A percentile compares a stretch with the other conserved stretches of the same genome.
Evolutionary conservation across 2,113 vertebrate species (phyloP).

Genomic region (Oreamnos americanus): DNA sequence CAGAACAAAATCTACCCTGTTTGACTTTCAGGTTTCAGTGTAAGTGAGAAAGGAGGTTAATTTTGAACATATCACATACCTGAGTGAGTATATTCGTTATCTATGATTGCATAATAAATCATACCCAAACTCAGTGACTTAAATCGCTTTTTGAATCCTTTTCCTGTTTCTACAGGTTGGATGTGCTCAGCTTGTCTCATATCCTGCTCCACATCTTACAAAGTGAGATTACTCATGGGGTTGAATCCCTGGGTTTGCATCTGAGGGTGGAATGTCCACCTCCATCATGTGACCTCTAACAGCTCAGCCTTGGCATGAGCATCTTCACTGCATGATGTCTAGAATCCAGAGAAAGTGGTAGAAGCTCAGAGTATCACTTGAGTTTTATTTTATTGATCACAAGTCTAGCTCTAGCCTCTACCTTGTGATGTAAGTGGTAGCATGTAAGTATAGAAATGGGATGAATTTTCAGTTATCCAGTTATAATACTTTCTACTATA

Average conservation of each 20-base stretch:
- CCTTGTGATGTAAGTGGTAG: not conserved
- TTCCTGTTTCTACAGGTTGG: not conserved
- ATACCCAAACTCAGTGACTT: not conserved
- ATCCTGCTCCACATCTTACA: not conserved
- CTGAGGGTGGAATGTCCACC: not conserved
- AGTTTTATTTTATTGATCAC: not conserved
- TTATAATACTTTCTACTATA: not conserved
- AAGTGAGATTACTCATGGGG: not conserved
- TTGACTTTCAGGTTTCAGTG: not conserved
- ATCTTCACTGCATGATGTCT: not conserved
- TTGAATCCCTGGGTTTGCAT: not conserved
- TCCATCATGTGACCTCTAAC: not conserved
- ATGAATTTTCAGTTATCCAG: not conserved
- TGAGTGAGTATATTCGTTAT: not conserved
- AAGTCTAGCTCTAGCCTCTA: not conserved
- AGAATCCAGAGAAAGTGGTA: not conserved
- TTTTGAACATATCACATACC: not conserved
- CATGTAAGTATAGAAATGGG: not conserved
- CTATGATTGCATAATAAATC: not conserved
- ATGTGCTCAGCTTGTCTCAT: not conserved
- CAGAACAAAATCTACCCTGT: not conserved
- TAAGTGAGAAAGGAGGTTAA: not conserved
- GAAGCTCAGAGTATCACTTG: not conserved
- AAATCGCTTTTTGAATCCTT: not conserved
- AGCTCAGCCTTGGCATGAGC: accelerated